phyloP scores from a whole-genome alignment of 2,888 invertebrate genomes.

The Chesias legatella region DNA sequence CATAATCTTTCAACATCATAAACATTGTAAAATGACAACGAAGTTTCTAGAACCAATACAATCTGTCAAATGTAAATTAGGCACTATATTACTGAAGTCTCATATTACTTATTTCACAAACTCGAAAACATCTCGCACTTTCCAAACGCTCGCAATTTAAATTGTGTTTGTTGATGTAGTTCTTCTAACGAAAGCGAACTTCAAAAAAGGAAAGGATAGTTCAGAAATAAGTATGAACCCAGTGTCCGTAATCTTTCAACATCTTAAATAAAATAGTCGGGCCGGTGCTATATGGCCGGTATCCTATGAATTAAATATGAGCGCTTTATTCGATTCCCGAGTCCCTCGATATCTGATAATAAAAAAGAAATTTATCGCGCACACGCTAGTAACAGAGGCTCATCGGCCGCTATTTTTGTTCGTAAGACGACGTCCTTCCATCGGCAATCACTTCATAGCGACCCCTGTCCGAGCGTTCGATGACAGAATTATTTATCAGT shows the following conservation, averaged over 20 bases:
- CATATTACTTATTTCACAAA: too few species aligned
- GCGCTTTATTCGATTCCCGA: slow-evolving; percentile 80
- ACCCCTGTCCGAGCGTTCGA: slow-evolving; percentile 80
- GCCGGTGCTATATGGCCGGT: slow-evolving; percentile 76
- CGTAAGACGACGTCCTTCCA: slow-evolving; percentile 60
- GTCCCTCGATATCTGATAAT: slow-evolving; percentile 81
- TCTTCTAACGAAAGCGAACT: slow-evolving; percentile 11
- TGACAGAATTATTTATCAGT: slow-evolving; percentile 82
- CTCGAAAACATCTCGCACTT: too few species aligned
- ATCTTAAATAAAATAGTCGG: slow-evolving; percentile 78
- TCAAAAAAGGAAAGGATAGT: slow-evolving; percentile 37
- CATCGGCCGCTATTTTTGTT: slow-evolving; percentile 77
- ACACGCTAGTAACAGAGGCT: slow-evolving; percentile 58
- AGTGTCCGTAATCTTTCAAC: slow-evolving; percentile 68
- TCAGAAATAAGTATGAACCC: slow-evolving; percentile 51
- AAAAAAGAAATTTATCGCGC: slow-evolving; percentile 80
- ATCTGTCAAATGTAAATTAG: slow-evolving; percentile 13
- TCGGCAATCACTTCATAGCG: slow-evolving; percentile 80
- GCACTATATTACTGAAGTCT: too few species aligned
- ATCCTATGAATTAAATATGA: slow-evolving; percentile 81
- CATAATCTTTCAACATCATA: too few species aligned
- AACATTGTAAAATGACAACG: too few species aligned
- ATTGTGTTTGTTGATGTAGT: slow-evolving; percentile 4
- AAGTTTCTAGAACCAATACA: too few species aligned
- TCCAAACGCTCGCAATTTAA: slow-evolving; percentile 3